A percentile compares a stretch with the other conserved stretches of the same genome.
Conservation (phyloP, 2,797 vertebrate species). For the Dermochelys coriacea region DNA sequence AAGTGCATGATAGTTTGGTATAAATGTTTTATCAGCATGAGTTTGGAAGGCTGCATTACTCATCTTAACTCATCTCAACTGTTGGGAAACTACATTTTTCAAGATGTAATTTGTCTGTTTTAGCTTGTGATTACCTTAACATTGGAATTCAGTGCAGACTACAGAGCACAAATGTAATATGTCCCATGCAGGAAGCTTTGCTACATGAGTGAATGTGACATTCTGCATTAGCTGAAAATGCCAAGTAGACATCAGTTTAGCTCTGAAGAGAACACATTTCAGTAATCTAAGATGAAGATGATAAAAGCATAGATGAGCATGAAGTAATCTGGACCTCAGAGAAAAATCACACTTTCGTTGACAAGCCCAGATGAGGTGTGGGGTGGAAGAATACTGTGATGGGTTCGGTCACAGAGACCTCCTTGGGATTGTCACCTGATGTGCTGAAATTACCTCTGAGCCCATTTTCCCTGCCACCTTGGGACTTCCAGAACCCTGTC, state of each 20-base stretch:
- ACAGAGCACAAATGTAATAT: not conserved
- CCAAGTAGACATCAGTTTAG: not conserved
- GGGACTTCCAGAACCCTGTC: no score
- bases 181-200: not conserved
- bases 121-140: not conserved
- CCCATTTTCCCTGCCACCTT: no score
- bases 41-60: not conserved
- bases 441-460: no score
- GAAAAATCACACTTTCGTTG: not conserved
- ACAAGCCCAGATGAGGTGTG: not conserved
- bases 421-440: no score
- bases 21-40: not conserved
- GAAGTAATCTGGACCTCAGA: fast-evolving
- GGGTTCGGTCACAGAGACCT: no score
- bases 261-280: not conserved
- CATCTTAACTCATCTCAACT: not conserved
- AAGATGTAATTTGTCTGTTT: not conserved
- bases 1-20: not conserved
- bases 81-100: not conserved
- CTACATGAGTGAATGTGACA: not conserved
- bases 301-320: not conserved
- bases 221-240: not conserved
- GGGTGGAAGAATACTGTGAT: not conserved
- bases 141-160: not conserved
- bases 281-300: not conserved